Percentiles rank a stretch among this genome's conserved stretches.
Conservation (phyloP, 1,140 invertebrate species). For the Acyrthosiphon pisum region DNA sequence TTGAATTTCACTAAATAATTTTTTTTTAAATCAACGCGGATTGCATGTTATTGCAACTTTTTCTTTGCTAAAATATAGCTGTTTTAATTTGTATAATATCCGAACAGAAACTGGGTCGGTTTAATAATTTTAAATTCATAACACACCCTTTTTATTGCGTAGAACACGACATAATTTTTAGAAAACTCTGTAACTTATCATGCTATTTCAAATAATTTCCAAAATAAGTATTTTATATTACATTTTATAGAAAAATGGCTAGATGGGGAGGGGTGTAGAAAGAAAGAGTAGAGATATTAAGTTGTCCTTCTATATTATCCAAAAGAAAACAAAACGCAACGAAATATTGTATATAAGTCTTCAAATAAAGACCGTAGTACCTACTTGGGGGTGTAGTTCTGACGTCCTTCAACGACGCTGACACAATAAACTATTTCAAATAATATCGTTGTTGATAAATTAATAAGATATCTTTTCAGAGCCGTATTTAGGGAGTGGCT, state of each 20-base stretch:
- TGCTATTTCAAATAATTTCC: neutral
- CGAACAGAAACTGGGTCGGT: neutral
- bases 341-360: neutral
- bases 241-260: neutral
- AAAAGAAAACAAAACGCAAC: neutral
- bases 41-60: conserved; percentile 2
- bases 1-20: too few species aligned
- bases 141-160: neutral
- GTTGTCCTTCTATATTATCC: neutral
- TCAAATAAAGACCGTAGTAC: neutral
- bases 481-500: too few species aligned
- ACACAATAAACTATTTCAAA: neutral
- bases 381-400: neutral
- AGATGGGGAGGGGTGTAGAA: too few species aligned
- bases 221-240: neutral
- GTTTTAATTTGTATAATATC: neutral
- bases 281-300: neutral
- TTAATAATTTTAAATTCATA: conserved; percentile 24
- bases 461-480: neutral
- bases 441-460: neutral
- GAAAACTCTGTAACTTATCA: neutral
- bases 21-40: neutral
- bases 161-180: neutral
- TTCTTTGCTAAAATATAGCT: neutral
- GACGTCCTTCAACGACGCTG: neutral